Evolutionary conservation across 2,797 vertebrate genomes (phyloP).

Genomic region (Columba guinea): DNA sequence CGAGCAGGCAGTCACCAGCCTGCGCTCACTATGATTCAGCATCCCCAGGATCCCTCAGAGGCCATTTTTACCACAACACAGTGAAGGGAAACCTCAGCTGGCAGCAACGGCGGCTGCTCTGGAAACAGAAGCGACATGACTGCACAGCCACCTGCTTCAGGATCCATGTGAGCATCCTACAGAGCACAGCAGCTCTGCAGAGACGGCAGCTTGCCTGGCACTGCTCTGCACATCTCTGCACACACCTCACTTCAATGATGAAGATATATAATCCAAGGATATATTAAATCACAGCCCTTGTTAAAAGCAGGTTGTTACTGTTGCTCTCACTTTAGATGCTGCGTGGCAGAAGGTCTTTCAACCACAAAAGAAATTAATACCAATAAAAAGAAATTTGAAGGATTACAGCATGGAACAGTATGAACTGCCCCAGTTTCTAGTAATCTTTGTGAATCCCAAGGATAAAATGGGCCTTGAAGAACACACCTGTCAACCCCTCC

Average conservation of each 20-base stretch:
- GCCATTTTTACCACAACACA: not conserved
- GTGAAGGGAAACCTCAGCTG: not conserved
- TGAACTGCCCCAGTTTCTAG: not conserved
- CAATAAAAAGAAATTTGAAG: not conserved
- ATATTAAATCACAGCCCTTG: not conserved
- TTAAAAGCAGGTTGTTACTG: not conserved
- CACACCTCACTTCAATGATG: not conserved
- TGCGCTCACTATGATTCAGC: not conserved
- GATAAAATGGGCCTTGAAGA: not conserved
- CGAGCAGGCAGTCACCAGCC: not conserved
- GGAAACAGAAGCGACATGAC: not conserved
- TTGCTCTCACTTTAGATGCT: not conserved
- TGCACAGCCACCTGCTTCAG: not conserved
- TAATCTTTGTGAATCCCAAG: not conserved
- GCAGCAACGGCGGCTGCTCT: not conserved
- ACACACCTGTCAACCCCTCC: not conserved
- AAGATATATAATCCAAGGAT: not conserved
- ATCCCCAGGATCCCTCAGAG: not conserved
- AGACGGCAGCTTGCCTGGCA: not conserved
- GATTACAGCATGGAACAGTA: not conserved
- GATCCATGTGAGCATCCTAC: not conserved
- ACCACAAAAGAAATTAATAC: not conserved
- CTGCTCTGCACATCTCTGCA: not conserved
- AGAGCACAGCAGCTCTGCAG: not conserved
- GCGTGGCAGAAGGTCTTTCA: not conserved